These are phyloP conservation scores for Melanocharis versteri DNA, from an alignment of 2,113 vertebrate species.

Conservation along the genomic window DNA sequence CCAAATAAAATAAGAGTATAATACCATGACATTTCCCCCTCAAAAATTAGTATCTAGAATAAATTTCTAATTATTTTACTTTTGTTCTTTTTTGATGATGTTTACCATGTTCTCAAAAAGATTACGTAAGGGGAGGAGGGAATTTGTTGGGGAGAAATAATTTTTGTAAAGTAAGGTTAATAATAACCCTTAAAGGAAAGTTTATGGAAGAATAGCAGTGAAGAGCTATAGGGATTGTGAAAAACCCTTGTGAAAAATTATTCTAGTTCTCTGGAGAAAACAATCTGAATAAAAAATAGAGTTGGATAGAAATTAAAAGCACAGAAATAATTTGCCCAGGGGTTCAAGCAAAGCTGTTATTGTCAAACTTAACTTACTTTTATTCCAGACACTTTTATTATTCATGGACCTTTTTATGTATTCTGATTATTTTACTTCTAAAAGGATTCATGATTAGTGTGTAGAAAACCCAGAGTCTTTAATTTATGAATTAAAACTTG, in stretches of 20 bases:
- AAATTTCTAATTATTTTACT: neutral
- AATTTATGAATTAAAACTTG: neutral
- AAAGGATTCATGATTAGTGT: neutral
- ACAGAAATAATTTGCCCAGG: neutral
- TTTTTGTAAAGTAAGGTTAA: neutral
- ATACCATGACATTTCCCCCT: neutral
- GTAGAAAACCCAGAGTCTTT: neutral
- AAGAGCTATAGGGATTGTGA: neutral
- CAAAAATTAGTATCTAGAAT: neutral
- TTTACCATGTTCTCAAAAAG: neutral
- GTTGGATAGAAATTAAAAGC: neutral
- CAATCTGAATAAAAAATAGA: neutral
- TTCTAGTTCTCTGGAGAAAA: neutral
- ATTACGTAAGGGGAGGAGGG: neutral
- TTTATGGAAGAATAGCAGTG: neutral
- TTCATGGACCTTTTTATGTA: neutral
- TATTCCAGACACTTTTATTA: neutral
- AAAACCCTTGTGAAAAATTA: neutral
- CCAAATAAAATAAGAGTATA: neutral
- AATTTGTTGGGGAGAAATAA: neutral
- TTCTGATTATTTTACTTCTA: neutral
- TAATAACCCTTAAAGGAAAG: neutral
- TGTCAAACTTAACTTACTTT: neutral
- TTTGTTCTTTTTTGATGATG: neutral
- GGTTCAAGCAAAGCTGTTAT: neutral